Evolutionary conservation across 2,888 invertebrate genomes (phyloP).

Genomic region (Scaptomyza tumidula): DNA sequence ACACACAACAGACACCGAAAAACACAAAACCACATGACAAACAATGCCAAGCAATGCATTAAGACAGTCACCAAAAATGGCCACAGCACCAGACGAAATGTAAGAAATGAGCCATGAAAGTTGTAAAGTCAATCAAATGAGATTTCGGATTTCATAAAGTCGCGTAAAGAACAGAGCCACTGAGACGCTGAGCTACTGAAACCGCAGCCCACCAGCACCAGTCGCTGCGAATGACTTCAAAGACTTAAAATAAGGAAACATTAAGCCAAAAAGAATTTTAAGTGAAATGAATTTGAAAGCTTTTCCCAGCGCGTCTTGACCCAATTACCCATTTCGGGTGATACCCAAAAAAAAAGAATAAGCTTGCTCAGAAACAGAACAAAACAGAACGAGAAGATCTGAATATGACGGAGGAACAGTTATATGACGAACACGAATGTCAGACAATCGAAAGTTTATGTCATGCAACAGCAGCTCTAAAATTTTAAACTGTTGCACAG

Average conservation of each 20-base stretch:
- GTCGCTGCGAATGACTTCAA: constrained; percentile 59
- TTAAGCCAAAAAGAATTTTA: constrained; percentile 70
- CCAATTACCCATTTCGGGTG: constrained; percentile 78
- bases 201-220: constrained; percentile 24
- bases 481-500: constrained; percentile 32
- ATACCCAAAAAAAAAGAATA: constrained; percentile 37
- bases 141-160: constrained; percentile 61
- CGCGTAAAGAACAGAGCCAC: constrained; percentile 59
- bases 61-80: constrained; percentile 34
- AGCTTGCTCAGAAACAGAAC: constrained; percentile 34
- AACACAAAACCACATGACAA: constrained; percentile 42
- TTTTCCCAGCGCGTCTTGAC: constrained; percentile 78
- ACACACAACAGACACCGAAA: constrained; percentile 16
- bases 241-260: constrained; percentile 44
- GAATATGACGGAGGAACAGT: constrained; percentile 45
- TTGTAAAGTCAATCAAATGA: constrained; percentile 53
- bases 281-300: constrained; percentile 76
- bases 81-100: constrained; percentile 21
- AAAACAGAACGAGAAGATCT: constrained; percentile 53
- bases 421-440: constrained; percentile 62
- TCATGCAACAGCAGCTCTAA: constrained; percentile 58
- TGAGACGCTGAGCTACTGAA: neutral
- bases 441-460: constrained; percentile 82
- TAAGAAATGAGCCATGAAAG: constrained; percentile 71
- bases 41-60: constrained; percentile 60